Conservation (phyloP, 2,113 vertebrate species). For the Leptocoma aspasia region DNA sequence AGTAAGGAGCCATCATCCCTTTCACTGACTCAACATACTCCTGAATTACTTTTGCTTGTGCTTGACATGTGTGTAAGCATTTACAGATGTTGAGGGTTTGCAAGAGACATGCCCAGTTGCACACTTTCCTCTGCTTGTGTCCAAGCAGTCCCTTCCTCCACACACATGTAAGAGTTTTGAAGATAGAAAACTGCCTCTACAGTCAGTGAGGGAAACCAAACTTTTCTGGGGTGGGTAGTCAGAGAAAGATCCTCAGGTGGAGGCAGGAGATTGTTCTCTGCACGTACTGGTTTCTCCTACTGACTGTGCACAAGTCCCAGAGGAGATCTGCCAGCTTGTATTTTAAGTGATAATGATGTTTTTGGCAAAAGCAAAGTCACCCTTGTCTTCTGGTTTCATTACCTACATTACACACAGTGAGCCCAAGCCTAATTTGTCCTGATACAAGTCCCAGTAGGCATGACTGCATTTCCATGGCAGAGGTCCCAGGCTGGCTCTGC, state of each 20-base stretch:
- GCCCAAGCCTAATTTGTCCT: background rate
- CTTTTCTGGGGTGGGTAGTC: background rate
- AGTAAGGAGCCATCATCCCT: background rate
- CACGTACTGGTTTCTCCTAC: background rate
- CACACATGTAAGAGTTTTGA: background rate
- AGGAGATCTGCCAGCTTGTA: background rate
- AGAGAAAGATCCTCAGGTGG: background rate
- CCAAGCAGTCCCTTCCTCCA: background rate
- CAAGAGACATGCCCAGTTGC: background rate
- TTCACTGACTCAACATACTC: constrained; percentile 12
- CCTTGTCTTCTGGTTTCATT: background rate
- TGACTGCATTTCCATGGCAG: background rate
- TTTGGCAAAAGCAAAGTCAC: background rate
- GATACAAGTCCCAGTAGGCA: background rate
- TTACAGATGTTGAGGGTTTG: constrained; percentile 33
- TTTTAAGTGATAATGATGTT: background rate
- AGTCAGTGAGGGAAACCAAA: background rate
- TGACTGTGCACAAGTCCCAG: background rate
- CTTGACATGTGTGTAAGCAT: constrained; percentile 5
- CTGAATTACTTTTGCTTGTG: constrained; percentile 24
- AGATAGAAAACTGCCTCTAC: background rate
- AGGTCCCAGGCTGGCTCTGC: background rate
- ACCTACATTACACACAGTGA: background rate
- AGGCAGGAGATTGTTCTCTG: background rate
- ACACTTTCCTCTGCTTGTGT: background rate